Evolutionary conservation across 2,797 vertebrate genomes (phyloP), one percentile per base, ranked within the genome.

Genomic region (Pterois miles): DNA sequence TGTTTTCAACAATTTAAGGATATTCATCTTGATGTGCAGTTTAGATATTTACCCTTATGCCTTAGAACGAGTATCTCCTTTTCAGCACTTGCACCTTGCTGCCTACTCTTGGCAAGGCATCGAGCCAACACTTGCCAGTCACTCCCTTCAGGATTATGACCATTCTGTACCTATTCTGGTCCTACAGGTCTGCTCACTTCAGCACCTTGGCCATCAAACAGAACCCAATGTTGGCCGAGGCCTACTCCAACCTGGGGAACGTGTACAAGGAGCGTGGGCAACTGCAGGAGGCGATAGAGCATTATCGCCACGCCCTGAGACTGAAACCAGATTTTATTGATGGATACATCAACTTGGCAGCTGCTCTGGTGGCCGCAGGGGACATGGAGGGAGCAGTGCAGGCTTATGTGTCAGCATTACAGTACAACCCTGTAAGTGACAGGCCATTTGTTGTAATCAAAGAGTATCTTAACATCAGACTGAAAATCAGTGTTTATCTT

Each of bases 371-470:
- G 86, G 98, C 98, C 34, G 98, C 98, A 50, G 98, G 98, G 22
- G 98, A 99, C 94, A 99, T 99, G 98, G 98, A 99, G 94, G 98
- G 98, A 90, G 98, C 98, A 29, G 98, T 99, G 80, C 98, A 99
- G 91, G 98, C 98, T 31, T 99, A 99, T 2, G 98, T 99, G 67
- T 99, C 98, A 66, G 98, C 98, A 70, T 96, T 99, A 93, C 98
- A 99, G 95, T 99, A 99, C 94, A 99, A 99, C 89, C 98, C 98
- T 87, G 98, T 99, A 91, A 96, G 97, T 97, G 1, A 12, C 7
- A 14, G 18, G 25, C 2, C 20, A 10, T 65, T 22, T 29, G 0
- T 31, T 53, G 6, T 64, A 36, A 18, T 54, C 3, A 20, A 54
- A 34, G 27, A 70, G 27, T 60, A 48, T 48, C 46, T 9, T 46